A percentile compares a stretch with the other conserved stretches of the same genome.
phyloP scores from a whole-genome alignment of 2,113 vertebrate species.

The Pseudois nayaur region DNA sequence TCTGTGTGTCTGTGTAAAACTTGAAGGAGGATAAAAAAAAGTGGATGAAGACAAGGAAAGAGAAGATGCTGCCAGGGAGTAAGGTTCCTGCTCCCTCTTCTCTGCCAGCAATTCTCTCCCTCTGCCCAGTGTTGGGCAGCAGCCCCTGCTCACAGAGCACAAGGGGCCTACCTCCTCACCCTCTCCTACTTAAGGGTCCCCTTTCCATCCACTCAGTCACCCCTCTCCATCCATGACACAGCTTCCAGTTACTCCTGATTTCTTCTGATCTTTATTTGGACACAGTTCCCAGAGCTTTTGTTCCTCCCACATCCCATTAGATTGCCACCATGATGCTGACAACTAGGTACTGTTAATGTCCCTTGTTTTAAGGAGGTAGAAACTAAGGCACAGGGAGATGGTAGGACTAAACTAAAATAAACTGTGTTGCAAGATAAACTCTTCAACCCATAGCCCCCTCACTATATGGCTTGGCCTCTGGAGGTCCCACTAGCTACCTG shows the following conservation, averaged over 20 bases:
- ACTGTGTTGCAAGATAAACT: conserved; percentile 11
- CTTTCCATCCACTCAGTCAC: neutral
- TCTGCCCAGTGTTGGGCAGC: neutral
- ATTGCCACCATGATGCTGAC: neutral
- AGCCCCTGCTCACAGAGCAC: neutral
- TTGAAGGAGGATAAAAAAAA: neutral
- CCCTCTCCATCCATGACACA: neutral
- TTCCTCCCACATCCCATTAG: neutral
- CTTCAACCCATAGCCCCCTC: neutral
- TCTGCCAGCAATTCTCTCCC: neutral
- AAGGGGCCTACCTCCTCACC: neutral
- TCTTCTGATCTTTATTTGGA: neutral
- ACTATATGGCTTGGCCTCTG: neutral
- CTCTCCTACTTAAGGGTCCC: neutral
- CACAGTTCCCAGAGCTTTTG: neutral
- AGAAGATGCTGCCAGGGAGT: neutral
- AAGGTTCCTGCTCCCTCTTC: neutral
- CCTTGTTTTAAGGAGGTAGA: conserved; percentile 4
- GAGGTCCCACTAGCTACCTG: neutral
- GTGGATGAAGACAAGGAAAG: neutral
- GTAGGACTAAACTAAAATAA: neutral
- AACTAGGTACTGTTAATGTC: neutral
- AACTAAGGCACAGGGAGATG: neutral
- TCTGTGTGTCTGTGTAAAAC: neutral
- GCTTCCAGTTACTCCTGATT: neutral